These are phyloP conservation scores for Sturnus vulgaris DNA, from an alignment of 2,113 vertebrate species.

Conservation along the genomic window DNA sequence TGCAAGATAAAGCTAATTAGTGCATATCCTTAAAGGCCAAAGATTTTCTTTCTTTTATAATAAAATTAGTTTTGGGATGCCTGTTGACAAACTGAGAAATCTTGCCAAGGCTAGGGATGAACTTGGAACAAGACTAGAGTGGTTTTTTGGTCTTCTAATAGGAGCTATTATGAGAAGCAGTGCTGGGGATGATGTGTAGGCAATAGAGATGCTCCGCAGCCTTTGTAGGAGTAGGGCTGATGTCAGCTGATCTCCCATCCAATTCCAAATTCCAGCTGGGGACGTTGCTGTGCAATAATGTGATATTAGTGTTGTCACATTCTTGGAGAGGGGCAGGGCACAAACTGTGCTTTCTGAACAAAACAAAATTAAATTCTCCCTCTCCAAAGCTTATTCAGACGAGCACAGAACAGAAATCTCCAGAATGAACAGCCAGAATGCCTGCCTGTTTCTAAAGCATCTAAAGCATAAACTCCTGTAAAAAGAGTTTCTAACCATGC, in stretches of 20 bases:
- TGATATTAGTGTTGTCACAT: not conserved
- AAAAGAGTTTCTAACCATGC: not conserved
- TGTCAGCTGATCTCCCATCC: not conserved
- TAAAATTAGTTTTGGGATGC: not conserved
- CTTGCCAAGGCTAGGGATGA: not conserved
- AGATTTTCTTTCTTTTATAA: not conserved
- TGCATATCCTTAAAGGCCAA: not conserved
- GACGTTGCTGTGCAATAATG: not conserved
- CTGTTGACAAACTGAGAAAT: not conserved
- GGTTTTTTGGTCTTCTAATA: not conserved
- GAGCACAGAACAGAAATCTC: not conserved
- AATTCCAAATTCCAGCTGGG: not conserved
- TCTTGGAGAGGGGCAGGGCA: not conserved
- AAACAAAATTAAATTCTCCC: not conserved
- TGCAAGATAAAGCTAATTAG: not conserved
- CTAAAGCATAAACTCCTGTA: not conserved
- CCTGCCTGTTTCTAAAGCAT: not conserved
- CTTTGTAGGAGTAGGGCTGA: not conserved
- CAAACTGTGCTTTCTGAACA: not conserved
- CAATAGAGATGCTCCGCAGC: not conserved
- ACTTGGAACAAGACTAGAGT: not conserved
- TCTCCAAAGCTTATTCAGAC: not conserved
- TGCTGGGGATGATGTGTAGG: not conserved
- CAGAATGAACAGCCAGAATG: not conserved
- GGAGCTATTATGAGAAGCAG: not conserved